Percentiles rank a stretch among this genome's conserved stretches.
phyloP scores from a whole-genome alignment of 2,113 vertebrate species.

The Anolis carolinensis region DNA sequence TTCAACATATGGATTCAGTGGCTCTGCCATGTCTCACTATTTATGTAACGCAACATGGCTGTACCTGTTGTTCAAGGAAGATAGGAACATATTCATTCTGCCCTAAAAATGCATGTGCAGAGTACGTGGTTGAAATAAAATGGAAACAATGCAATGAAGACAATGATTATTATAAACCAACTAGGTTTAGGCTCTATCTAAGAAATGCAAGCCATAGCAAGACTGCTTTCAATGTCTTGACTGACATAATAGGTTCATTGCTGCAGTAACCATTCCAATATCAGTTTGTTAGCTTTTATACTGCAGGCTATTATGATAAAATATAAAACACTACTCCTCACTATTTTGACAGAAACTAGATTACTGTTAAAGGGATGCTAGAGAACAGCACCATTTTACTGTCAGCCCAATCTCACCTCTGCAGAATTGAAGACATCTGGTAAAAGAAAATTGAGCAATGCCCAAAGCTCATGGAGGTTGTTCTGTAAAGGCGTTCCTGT shows the following conservation, averaged over 20 bases:
- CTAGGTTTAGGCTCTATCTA: too few relatives aligned
- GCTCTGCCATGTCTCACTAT: neutral
- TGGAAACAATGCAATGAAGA: neutral
- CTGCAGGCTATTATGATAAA: neutral
- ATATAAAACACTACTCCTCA: neutral
- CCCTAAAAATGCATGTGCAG: too few relatives aligned
- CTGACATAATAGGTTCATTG: too few relatives aligned
- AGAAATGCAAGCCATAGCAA: too few relatives aligned
- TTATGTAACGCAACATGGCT: neutral
- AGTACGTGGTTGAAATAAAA: too few relatives aligned
- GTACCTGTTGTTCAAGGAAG: neutral
- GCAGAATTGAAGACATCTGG: constrained; percentile 92
- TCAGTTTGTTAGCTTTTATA: neutral
- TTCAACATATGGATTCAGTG: neutral
- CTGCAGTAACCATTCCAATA: too few relatives aligned
- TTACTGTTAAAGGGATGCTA: constrained; percentile 1
- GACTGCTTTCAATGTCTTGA: too few relatives aligned
- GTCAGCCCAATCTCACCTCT: constrained; percentile 78
- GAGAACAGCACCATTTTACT: neutral
- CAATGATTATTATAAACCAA: too few relatives aligned
- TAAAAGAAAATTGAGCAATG: constrained; percentile 89
- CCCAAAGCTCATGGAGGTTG: constrained; percentile 90
- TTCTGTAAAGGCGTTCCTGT: constrained; percentile 91
- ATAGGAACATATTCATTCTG: neutral
- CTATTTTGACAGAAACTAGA: neutral